A percentile compares a stretch with the other conserved stretches of the same genome.
phyloP scores from a whole-genome alignment of 1,140 invertebrate species.

The Proales similis region DNA sequence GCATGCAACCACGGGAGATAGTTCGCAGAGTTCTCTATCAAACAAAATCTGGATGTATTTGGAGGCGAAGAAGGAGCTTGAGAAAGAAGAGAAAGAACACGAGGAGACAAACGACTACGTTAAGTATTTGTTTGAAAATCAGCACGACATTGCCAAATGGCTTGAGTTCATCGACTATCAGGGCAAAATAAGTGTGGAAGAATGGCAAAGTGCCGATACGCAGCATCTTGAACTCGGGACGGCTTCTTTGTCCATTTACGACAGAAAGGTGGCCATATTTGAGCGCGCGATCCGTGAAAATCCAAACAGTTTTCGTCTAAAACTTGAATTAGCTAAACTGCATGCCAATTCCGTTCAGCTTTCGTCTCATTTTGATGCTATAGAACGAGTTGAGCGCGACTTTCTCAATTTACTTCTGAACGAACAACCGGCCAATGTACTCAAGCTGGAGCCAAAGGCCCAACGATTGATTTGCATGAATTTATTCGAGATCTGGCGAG shows the following conservation, averaged over 20 bases:
- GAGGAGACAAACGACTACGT: slow-evolving; percentile 9
- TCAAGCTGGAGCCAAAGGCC: no score
- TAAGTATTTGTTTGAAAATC: slow-evolving; percentile 28
- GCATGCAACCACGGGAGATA: neutral
- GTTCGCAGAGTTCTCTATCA: slow-evolving; percentile 4
- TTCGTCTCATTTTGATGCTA: slow-evolving; percentile 1
- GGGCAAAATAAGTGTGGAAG: slow-evolving; percentile 6
- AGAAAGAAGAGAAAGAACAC: slow-evolving; percentile 3
- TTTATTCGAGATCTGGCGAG: slow-evolving; percentile 19
- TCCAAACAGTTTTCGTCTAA: slow-evolving; percentile 11
- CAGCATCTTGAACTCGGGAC: no score
- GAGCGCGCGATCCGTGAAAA: slow-evolving; percentile 20
- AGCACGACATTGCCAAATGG: slow-evolving; percentile 18
- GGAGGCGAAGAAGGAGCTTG: slow-evolving; percentile 16
- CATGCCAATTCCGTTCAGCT: neutral
- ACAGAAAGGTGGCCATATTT: slow-evolving; percentile 23
- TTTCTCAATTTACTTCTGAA: slow-evolving; percentile 4
- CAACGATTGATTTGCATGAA: slow-evolving; percentile 14
- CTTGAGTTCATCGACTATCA: slow-evolving; percentile 35
- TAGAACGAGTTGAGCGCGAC: slow-evolving; percentile 8
- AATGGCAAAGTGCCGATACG: no score
- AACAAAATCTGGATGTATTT: slow-evolving; percentile 35
- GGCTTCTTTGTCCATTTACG: neutral
- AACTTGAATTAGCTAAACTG: slow-evolving; percentile 21
- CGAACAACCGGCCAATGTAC: no score